phyloP scores from a whole-genome alignment of 2,113 vertebrate genomes.

The Saccopteryx leptura region DNA sequence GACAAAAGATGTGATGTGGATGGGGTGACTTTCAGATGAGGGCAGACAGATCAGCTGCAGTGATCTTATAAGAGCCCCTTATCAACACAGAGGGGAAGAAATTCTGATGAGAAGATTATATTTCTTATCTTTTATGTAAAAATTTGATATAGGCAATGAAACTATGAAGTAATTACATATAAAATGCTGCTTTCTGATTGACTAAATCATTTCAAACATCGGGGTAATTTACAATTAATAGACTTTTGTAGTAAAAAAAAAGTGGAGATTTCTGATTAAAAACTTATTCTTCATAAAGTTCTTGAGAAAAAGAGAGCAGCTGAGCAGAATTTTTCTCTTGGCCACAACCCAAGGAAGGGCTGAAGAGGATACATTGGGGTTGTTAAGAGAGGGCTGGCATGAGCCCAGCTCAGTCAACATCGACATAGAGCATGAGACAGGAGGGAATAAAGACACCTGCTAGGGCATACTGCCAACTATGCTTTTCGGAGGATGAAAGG shows the following conservation, averaged over 20 bases:
- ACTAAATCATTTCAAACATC: conserved; percentile 28
- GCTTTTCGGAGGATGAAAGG: background rate
- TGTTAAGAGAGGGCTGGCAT: background rate
- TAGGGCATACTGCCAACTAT: background rate
- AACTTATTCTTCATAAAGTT: background rate
- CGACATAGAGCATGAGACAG: background rate
- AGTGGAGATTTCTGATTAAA: conserved; percentile 1
- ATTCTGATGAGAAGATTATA: background rate
- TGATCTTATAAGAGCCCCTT: background rate
- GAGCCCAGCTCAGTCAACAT: background rate
- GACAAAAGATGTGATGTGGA: background rate
- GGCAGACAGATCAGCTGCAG: background rate
- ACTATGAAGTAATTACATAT: background rate
- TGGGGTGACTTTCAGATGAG: background rate
- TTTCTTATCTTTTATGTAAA: conserved; percentile 27
- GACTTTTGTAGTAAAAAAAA: background rate
- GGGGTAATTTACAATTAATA: background rate
- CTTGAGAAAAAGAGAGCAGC: background rate
- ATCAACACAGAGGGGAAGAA: background rate
- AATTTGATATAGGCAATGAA: background rate
- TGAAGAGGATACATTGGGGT: background rate
- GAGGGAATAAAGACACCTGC: background rate
- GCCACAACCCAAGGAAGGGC: background rate
- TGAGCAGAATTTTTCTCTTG: background rate
- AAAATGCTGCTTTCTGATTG: background rate